Evolutionary conservation across 2,113 vertebrate species (phyloP), one percentile per base, ranked within the genome.

Genomic region (Calyptomena viridis): DNA sequence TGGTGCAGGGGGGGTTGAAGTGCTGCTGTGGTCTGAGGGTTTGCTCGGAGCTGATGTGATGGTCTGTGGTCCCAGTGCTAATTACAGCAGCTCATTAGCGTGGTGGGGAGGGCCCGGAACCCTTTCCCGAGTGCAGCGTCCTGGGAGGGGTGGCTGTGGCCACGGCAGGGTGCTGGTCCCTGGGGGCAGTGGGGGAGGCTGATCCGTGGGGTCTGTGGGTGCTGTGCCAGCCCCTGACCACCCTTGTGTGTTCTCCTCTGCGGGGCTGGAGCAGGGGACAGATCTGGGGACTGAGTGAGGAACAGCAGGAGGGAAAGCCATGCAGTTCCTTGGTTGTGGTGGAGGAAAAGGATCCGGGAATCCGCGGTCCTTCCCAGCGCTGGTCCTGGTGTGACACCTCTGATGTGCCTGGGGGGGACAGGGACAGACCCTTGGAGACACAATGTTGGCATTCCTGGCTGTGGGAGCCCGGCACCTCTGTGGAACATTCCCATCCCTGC

Each of bases 11-110:
- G 77, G 25, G 33, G 14, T 12, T 44, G 63, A 27, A 20, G 9
- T 0, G 11, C 16, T 33, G 5, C 31, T 0, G 1, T 7, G 44
- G 3, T n/a, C 9, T 1, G 6, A 37, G 42, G 58, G 20, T 19
- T 58, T 31, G 30, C 27, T 4, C 21, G 0, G 56, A 55, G 67
- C 33, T 37, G 68, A 1, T 6, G 12, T 7, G 31, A 3, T 28
- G 23, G 37, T 74, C 37, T 24, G 52, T 21, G 59, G 33, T 50
- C 14, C 22, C 5, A 3, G 5, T 9, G 60, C 40, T 78, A 21
- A 17, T 84, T 17, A 23, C 39, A 27, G 39, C n/a, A 14, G 75
- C 69, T 64, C 55, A 2, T 64, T 9, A 11, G 2, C 31, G 15
- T 24, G 49, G 40, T 1, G 10, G 31, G 53, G 13, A 25, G 46